Evolutionary conservation across 2,113 vertebrate species (phyloP).

Genomic region (Passer montanus): DNA sequence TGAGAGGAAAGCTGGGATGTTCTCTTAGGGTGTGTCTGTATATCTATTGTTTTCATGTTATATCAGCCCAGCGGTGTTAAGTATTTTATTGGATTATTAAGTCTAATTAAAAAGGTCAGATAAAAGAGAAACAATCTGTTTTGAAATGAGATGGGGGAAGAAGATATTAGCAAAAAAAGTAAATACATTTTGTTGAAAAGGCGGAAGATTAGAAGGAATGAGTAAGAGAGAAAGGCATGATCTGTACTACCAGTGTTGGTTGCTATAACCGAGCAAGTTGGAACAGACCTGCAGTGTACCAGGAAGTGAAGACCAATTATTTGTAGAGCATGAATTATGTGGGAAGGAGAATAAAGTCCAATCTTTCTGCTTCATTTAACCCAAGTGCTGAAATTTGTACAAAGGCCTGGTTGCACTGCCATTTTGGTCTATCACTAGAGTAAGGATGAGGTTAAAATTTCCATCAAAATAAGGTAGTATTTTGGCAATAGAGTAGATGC

Average conservation of each 20-base stretch:
- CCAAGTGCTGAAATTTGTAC: background rate
- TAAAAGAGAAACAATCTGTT: background rate
- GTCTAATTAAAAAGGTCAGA: background rate
- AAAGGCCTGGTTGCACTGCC: background rate
- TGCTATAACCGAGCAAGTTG: background rate
- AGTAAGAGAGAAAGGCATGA: background rate
- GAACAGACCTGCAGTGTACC: background rate
- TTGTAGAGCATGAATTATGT: slow-evolving; percentile 33
- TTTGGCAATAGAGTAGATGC: background rate
- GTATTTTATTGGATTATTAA: background rate
- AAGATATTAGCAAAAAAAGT: background rate
- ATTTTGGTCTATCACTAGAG: background rate
- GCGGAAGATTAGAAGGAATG: background rate
- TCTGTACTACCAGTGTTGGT: background rate
- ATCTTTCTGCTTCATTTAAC: slow-evolving; percentile 25
- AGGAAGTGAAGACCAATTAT: slow-evolving; percentile 42
- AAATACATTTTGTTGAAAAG: background rate
- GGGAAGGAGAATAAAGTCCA: slow-evolving; percentile 31
- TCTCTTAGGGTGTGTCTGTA: background rate
- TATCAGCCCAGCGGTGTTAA: background rate
- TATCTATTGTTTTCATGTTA: background rate
- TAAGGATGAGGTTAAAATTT: background rate
- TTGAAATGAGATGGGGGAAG: background rate
- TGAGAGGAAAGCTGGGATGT: background rate
- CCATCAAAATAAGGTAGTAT: background rate